Percentiles rank a stretch among this genome's conserved stretches.
These are phyloP conservation scores for Xiphophorus maculatus DNA, from an alignment of 2,113 vertebrate species.

Conservation along the genomic window DNA sequence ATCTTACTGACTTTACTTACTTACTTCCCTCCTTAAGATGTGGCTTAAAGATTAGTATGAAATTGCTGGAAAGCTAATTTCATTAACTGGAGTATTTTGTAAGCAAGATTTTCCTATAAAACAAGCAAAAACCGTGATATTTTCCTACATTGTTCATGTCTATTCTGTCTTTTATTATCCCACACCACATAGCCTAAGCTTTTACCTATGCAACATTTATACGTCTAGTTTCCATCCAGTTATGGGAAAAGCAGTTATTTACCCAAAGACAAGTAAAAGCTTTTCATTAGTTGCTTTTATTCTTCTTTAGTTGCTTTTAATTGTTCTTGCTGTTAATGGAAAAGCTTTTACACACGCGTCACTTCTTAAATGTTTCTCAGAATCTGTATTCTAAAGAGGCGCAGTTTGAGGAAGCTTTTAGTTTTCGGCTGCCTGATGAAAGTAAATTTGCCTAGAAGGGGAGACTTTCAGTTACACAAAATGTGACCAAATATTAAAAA, in stretches of 20 bases:
- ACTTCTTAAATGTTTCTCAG: not conserved
- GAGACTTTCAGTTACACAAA: not conserved
- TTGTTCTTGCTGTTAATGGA: not conserved
- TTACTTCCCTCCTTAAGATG: too few relatives aligned
- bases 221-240: not conserved
- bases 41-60: not conserved
- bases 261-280: not conserved
- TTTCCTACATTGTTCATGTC: not conserved
- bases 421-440: not conserved
- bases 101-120: not conserved
- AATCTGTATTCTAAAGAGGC: not conserved
- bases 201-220: not conserved
- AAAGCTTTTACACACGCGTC: not conserved
- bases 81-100: not conserved
- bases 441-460: not conserved
- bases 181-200: not conserved
- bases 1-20: too few relatives aligned
- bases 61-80: not conserved
- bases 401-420: not conserved
- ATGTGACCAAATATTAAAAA: not conserved
- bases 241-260: not conserved
- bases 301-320: not conserved
- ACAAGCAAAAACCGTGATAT: not conserved
- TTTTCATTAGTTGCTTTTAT: not conserved
- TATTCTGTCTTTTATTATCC: not conserved